Evolutionary conservation across 2,888 invertebrate species (phyloP), one percentile per base, ranked within the genome.

Genomic region (Tetheella fluctuosa): DNA sequence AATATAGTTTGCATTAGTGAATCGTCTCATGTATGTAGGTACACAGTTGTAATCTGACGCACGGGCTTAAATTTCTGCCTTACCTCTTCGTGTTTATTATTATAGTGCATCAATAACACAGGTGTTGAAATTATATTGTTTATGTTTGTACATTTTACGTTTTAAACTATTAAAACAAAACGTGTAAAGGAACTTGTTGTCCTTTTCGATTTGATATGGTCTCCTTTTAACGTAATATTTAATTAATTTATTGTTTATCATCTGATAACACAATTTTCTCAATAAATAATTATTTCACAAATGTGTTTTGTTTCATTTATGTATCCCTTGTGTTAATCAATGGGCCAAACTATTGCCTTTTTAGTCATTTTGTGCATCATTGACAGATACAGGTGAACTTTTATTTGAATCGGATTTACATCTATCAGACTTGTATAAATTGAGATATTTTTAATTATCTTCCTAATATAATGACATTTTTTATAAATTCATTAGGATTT

Each of bases 191-290:
- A 76, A 77, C 77, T 84, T 80, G 77, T 78, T 82, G 78, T 84
- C 85, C 81, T 83, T 76, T 80, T 84, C 85, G 85, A 86, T 88
- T 87, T 84, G 71, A 85, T 85, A 78, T 76, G 83, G 85, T 87
- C 81, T 84, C 84, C 78, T 84, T 71, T 79, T 80, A 81, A 86
- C 88, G 85, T 88, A 84, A 89, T 86, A 83, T 80, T 83, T 83
- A 88, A 85, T 87, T 91, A 87, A 90, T 91, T 93, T 92, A 92
- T 93, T 91, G 91, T 90, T 91, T 90, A 92, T 90, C 90, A 84
- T 79, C 78, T 85, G 92, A 88, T 91, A 91, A 93, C 91, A 86
- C 84, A 88, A 88, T 88, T 91, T 91, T 90, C 81, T 87, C 81
- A 91, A 91, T 91, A 91, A 92, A 92, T 81, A 79, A 83, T 86